Evolutionary conservation across 2,113 vertebrate species (phyloP), one percentile per base, ranked within the genome.

Genomic region (Eptatretus burgeri): DNA sequence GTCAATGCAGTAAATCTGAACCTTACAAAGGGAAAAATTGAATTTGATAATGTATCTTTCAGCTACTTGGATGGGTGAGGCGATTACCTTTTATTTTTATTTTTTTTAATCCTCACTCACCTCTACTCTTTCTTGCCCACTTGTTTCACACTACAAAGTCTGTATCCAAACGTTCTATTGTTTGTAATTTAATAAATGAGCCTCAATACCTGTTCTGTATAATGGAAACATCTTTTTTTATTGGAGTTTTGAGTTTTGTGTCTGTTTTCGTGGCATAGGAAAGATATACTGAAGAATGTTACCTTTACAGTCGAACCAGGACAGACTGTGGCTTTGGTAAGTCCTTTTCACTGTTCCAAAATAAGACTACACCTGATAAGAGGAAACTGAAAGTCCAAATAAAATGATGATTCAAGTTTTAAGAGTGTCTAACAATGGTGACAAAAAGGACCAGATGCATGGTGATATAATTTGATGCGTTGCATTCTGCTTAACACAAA

Each of bases 291-390:
- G 19, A 77, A 67, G 64, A 83, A 89, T 0, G 62, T 98, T 63
- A 93, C 89, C 65, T 98, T 98, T 71, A 83, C 82, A 0, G 87
- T 85, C 27, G 79, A 80, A 70, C 83, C 89, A 0, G 91, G 91
- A 66, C 84, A 94, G 69, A 95, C 83, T 0, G 67, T 95, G 56
- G 91, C 89, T 10, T 73, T 98, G 77, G 91, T 98, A 70, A 76
- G 84, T 68, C 3, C 27, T 41, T 41, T 41, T n/a, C 11, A 5
- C 18, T 20, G 5, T 64, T 19, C 13, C 11, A 41, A 27, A 27
- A 12, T 50, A 62, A 19, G 56, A n/a, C 19, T 9, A 17, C 13
- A 17, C n/a, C n/a, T 62, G 56, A 17, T 62, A 62, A 19, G 8
- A 62, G 9, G 13, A 17, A n/a, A 62, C 56, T 10, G 56, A 62